Percentiles rank a stretch among this genome's conserved stretches.
These are phyloP conservation scores for Parotia lawesii DNA, from an alignment of 2,113 vertebrate species.

Conservation along the genomic window DNA sequence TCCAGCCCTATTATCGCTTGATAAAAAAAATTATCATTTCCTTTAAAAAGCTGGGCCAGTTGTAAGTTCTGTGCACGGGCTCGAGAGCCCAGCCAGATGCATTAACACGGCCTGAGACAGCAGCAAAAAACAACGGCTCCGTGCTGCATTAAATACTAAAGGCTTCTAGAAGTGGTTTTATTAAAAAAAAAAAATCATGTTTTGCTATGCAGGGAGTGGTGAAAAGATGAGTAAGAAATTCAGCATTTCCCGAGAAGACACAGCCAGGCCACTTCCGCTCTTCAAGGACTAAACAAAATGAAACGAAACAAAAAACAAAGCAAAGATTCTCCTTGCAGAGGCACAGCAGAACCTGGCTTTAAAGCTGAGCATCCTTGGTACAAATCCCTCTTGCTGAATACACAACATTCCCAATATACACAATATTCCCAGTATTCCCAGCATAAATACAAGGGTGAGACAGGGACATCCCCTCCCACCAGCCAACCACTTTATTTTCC, in stretches of 20 bases:
- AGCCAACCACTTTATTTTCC: accelerated
- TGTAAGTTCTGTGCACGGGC: background rate
- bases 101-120: background rate
- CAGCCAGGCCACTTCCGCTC: background rate
- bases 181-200: accelerated
- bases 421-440: background rate
- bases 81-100: background rate
- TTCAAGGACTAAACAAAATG: background rate
- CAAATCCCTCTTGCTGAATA: background rate
- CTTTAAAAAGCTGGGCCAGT: background rate
- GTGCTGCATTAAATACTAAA: background rate
- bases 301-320: too few relatives aligned
- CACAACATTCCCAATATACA: background rate
- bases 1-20: background rate
- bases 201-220: background rate
- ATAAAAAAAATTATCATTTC: accelerated
- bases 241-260: background rate
- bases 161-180: background rate
- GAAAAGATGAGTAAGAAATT: background rate
- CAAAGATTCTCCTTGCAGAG: background rate
- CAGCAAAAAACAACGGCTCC: background rate
- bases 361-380: background rate
- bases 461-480: background rate
- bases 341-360: background rate
- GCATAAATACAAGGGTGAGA: background rate